These are phyloP conservation scores for Axinella damicornis DNA, from an alignment of 37 sponge, comb jelly and placozoan genomes.

Conservation along the genomic window DNA sequence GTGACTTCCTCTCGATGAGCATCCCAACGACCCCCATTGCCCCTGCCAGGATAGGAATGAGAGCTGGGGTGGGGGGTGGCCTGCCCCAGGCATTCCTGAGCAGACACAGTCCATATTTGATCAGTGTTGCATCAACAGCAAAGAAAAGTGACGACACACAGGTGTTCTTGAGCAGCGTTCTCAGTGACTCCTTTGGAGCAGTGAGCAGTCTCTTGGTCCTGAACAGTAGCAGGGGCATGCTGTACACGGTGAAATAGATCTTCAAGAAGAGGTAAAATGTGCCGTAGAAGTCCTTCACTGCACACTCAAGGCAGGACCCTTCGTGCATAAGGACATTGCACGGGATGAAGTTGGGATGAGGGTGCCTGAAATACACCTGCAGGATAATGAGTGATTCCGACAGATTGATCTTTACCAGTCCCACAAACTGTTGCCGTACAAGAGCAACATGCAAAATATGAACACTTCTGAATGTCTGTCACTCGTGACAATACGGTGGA, in stretches of 20 bases:
- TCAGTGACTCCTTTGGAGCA: not conserved
- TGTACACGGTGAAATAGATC: slow-evolving; percentile 28
- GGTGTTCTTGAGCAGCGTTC: not conserved
- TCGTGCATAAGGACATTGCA: slow-evolving; percentile 10
- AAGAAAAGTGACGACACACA: slow-evolving; percentile 9
- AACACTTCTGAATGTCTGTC: too few species aligned
- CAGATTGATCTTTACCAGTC: too few species aligned
- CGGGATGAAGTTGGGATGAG: slow-evolving; percentile 1
- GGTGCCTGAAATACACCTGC: slow-evolving; percentile 20
- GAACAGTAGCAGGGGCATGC: slow-evolving; percentile 23
- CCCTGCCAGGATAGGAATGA: slow-evolving; percentile 16
- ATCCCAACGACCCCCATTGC: not conserved
- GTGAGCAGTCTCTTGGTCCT: not conserved
- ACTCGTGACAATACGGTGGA: too few species aligned
- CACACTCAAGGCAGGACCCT: slow-evolving; percentile 5
- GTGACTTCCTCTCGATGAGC: slow-evolving; percentile 17
- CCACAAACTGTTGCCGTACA: too few species aligned
- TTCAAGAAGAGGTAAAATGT: slow-evolving; percentile 11
- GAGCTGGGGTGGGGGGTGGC: slow-evolving; percentile 5
- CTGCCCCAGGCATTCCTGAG: slow-evolving; percentile 2
- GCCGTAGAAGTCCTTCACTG: slow-evolving; percentile 11
- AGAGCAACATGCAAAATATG: too few species aligned
- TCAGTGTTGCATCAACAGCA: slow-evolving; percentile 18
- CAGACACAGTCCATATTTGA: slow-evolving; percentile 32
- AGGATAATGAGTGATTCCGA: too few species aligned